phyloP scores from a whole-genome alignment of 2,113 vertebrate species.

The Aspidoscelis tigris region DNA sequence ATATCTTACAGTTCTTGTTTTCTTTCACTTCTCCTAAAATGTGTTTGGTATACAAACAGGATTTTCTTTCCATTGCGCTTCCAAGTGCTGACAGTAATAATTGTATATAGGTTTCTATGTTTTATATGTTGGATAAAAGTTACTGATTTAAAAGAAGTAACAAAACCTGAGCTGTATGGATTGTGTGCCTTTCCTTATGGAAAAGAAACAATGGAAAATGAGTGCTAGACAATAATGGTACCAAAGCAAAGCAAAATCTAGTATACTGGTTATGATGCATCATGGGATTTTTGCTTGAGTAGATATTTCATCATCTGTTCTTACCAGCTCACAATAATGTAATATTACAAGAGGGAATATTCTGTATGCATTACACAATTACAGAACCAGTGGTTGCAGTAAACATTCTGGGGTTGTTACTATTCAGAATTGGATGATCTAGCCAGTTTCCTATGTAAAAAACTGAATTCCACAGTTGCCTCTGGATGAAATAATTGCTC shows the following conservation, averaged over 20 bases:
- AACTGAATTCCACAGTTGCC: background rate
- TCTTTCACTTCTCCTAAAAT: too few species aligned
- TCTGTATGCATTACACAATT: background rate
- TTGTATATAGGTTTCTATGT: background rate
- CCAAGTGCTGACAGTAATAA: background rate
- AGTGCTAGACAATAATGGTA: background rate
- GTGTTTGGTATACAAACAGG: background rate
- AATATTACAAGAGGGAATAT: constrained; percentile 11
- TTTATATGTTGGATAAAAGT: background rate
- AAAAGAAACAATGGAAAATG: background rate
- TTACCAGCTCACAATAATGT: constrained; percentile 28
- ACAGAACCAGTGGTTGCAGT: background rate
- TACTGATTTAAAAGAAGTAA: background rate
- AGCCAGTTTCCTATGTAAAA: background rate
- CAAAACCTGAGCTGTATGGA: background rate
- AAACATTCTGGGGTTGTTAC: background rate
- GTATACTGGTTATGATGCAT: background rate
- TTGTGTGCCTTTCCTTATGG: background rate
- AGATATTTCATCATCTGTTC: constrained; percentile 36
- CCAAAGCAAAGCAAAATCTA: background rate
- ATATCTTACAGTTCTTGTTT: background rate
- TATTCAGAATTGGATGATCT: background rate
- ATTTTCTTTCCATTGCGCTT: background rate
- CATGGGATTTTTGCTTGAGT: background rate
- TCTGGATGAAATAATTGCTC: too few species aligned